Percentiles rank a stretch among this genome's conserved stretches.
These are phyloP conservation scores for Cyphomyrmex costatus DNA, from an alignment of 1,140 invertebrate species.

Conservation along the genomic window DNA sequence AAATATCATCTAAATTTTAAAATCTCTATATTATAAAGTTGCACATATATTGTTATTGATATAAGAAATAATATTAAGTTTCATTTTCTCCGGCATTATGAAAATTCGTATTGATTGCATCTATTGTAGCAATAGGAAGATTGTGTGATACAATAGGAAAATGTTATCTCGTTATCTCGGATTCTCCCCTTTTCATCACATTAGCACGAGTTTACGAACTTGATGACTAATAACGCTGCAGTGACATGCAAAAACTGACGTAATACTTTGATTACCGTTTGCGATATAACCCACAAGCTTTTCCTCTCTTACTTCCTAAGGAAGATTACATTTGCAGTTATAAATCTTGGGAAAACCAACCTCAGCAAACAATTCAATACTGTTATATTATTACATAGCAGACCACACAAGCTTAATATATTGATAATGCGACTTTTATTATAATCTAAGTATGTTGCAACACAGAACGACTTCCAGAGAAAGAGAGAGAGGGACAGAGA, in stretches of 20 bases:
- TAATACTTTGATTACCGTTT: neutral
- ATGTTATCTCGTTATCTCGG: constrained; percentile 34
- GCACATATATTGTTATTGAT: neutral
- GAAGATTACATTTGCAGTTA: neutral
- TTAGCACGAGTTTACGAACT: constrained; percentile 30
- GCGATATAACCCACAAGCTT: neutral
- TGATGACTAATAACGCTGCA: constrained; percentile 10
- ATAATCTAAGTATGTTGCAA: neutral
- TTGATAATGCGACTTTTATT: neutral
- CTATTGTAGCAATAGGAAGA: constrained; percentile 45
- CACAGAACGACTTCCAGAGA: neutral
- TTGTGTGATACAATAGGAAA: constrained; percentile 46
- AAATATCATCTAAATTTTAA: constrained; percentile 4
- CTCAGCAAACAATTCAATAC: neutral
- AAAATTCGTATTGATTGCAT: constrained; percentile 32
- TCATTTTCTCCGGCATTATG: neutral
- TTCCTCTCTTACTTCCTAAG: neutral
- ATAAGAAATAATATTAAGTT: neutral
- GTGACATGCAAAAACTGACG: neutral
- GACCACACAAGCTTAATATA: neutral
- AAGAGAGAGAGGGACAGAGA: too few relatives aligned
- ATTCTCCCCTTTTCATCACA: constrained; percentile 36
- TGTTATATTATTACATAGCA: too few relatives aligned
- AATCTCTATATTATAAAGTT: constrained; percentile 10
- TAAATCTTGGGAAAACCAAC: neutral